Evolutionary conservation across 2,113 vertebrate genomes (phyloP).

Genomic region (Phoenicopterus ruber): DNA sequence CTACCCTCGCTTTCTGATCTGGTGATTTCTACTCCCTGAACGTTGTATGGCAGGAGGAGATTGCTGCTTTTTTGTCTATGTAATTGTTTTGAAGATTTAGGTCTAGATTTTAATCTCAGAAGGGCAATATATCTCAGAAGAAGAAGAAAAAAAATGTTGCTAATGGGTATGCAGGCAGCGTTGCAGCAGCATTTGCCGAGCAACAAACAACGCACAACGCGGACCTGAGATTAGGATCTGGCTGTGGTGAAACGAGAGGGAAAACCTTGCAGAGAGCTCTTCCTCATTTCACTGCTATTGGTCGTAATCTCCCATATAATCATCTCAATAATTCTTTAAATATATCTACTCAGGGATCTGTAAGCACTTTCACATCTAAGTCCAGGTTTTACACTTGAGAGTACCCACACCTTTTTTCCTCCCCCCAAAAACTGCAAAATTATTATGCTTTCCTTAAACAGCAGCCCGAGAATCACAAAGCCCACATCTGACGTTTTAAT

Average conservation of each 20-base stretch:
- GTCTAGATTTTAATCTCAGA: conserved; percentile 30
- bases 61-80: background rate
- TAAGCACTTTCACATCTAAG: accelerated
- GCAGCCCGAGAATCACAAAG: accelerated
- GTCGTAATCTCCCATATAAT: background rate
- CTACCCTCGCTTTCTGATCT: background rate
- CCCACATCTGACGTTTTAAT: background rate
- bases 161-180: background rate
- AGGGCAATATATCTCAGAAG: background rate
- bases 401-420: background rate
- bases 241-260: background rate
- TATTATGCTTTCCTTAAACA: background rate
- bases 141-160: background rate
- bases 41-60: background rate
- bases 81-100: conserved; percentile 41
- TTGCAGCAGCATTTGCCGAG: background rate
- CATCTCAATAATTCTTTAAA: background rate
- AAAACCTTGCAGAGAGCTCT: background rate
- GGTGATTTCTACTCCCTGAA: background rate
- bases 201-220: background rate
- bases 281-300: background rate
- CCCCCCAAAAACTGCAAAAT: background rate
- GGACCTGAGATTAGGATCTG: background rate
- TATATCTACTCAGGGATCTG: background rate
- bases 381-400: background rate